Percentiles rank a stretch among this genome's conserved stretches.
Evolutionary conservation across 2,113 vertebrate genomes (phyloP).

Genomic region (Anguilla japonica): DNA sequence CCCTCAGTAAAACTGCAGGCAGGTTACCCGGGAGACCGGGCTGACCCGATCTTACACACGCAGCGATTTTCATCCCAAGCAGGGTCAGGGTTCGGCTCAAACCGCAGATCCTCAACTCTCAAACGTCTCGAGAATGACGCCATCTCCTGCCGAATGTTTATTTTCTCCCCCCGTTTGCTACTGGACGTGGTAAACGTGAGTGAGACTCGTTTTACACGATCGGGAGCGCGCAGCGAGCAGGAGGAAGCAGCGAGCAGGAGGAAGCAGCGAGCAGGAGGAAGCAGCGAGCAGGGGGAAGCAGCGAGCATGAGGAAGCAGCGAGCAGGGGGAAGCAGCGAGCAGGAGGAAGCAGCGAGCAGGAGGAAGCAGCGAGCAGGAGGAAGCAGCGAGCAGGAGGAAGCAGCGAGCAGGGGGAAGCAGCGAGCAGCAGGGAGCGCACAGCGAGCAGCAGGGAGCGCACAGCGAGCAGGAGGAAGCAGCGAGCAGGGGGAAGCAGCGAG

Average conservation of each 20-base stretch:
- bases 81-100: neutral
- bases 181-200: neutral
- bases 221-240: neutral
- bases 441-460: neutral
- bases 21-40: neutral
- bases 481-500: neutral
- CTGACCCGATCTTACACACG: neutral
- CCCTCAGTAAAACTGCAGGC: neutral
- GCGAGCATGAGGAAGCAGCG: too few relatives aligned
- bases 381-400: neutral
- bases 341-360: neutral
- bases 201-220: neutral
- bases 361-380: neutral
- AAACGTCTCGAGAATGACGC: neutral
- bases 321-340: too few relatives aligned
- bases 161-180: neutral
- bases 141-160: neutral
- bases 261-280: neutral
- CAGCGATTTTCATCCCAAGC: neutral
- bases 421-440: too few relatives aligned
- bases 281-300: neutral
- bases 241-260: neutral
- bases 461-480: neutral
- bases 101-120: neutral
- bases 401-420: neutral